These are phyloP conservation scores for Gymnoscopelus braueri DNA, from an alignment of 2,797 vertebrate genomes.

Conservation along the genomic window DNA sequence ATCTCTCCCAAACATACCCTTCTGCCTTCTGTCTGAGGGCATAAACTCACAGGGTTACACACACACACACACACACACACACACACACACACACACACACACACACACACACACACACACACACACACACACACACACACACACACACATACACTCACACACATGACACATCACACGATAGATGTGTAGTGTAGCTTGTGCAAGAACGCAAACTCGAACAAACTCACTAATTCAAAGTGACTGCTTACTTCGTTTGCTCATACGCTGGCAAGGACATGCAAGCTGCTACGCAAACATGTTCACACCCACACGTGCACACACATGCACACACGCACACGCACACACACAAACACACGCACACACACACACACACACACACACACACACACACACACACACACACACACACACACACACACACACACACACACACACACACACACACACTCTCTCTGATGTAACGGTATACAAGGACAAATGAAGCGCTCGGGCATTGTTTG, in stretches of 20 bases:
- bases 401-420: neutral
- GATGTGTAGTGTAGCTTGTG: too few species aligned
- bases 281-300: too few species aligned
- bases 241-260: too few species aligned
- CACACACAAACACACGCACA: neutral
- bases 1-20: too few species aligned
- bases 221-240: slow-evolving; percentile 6
- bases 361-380: neutral
- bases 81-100: slow-evolving; percentile 14
- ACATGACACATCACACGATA: too few species aligned
- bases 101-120: slow-evolving; percentile 25
- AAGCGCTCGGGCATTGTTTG: too few species aligned
- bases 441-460: neutral
- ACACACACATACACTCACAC: neutral
- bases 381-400: neutral
- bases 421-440: neutral
- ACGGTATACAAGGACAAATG: neutral
- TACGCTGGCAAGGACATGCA: too few species aligned
- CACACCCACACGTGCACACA: neutral
- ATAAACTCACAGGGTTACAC: neutral
- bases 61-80: slow-evolving; percentile 1
- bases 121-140: slow-evolving; percentile 12
- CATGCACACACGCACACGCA: neutral
- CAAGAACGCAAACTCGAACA: neutral
- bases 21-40: neutral